Evolutionary conservation across 2,113 vertebrate species (phyloP).

Genomic region (Clinocottus analis): DNA sequence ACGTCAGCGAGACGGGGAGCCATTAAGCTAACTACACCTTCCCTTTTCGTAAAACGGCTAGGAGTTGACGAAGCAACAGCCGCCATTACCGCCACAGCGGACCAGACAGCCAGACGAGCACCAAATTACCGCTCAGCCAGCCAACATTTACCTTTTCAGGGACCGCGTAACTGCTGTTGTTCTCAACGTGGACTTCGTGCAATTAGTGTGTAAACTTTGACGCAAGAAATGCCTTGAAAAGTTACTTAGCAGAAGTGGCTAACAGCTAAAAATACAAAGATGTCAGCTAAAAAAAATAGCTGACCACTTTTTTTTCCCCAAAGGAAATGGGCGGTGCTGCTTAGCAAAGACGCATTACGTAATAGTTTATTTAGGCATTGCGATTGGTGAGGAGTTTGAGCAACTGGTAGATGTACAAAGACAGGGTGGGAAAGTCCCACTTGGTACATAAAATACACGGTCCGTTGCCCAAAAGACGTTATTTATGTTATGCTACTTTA

Average conservation of each 20-base stretch:
- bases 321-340: constrained; percentile 74
- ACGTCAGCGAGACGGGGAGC: constrained; percentile 86
- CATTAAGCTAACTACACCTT: constrained; percentile 85
- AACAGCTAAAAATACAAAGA: constrained; percentile 75
- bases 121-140: constrained; percentile 19
- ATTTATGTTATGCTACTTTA: neutral
- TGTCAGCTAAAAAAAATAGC: constrained; percentile 75
- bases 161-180: constrained; percentile 48
- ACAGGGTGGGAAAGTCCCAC: neutral
- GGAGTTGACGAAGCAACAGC: constrained; percentile 72
- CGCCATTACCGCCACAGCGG: constrained; percentile 76
- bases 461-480: too few species aligned
- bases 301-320: constrained; percentile 70
- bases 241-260: constrained; percentile 66
- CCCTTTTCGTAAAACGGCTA: constrained; percentile 77
- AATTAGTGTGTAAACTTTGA: constrained; percentile 51
- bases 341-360: constrained; percentile 67
- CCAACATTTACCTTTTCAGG: constrained; percentile 73
- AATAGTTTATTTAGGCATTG: constrained; percentile 27
- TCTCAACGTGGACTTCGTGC: constrained; percentile 60
- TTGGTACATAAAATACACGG: neutral
- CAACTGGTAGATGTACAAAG: neutral
- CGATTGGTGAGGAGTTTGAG: constrained; percentile 75
- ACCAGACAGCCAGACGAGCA: constrained; percentile 41
- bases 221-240: constrained; percentile 39